These are phyloP conservation scores for Agelaius tricolor DNA, from an alignment of 2,113 vertebrate species.

Conservation along the genomic window DNA sequence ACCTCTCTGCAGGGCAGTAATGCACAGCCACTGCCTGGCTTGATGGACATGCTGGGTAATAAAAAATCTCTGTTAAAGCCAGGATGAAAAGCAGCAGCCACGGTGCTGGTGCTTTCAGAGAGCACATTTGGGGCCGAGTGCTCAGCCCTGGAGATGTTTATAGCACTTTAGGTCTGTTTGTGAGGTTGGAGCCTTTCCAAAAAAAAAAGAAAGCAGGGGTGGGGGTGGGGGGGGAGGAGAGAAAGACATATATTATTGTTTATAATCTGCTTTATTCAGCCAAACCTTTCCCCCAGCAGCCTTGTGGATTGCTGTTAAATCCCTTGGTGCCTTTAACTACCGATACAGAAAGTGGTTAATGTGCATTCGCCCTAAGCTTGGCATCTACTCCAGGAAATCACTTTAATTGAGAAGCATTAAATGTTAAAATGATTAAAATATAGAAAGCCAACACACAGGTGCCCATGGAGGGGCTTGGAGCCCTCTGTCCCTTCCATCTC, in stretches of 20 bases:
- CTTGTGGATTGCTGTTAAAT: slow-evolving; percentile 84
- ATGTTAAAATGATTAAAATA: slow-evolving; percentile 84
- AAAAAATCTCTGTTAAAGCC: slow-evolving; percentile 33
- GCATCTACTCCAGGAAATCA: slow-evolving; percentile 83
- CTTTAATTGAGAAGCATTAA: slow-evolving; percentile 87
- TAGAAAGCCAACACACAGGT: slow-evolving; percentile 64
- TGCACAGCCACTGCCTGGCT: background rate
- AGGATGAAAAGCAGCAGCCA: background rate
- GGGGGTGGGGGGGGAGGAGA: background rate
- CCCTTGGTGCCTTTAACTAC: slow-evolving; percentile 87
- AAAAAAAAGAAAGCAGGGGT: background rate
- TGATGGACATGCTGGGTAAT: slow-evolving; percentile 59
- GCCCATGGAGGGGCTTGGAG: slow-evolving; percentile 9
- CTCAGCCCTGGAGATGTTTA: slow-evolving; percentile 75
- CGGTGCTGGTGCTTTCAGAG: background rate
- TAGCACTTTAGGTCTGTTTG: slow-evolving; percentile 79
- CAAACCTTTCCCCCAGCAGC: slow-evolving; percentile 81
- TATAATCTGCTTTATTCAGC: slow-evolving; percentile 90
- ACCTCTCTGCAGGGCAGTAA: background rate
- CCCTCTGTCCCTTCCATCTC: background rate
- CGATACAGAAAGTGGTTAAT: slow-evolving; percentile 84
- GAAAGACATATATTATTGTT: slow-evolving; percentile 84
- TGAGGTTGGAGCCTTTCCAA: slow-evolving; percentile 77
- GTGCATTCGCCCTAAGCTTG: slow-evolving; percentile 76
- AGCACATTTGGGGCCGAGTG: slow-evolving; percentile 44